Conservation (phyloP, 53 echinoderm and acorn worm species). For the Pentamera pediparva region DNA sequence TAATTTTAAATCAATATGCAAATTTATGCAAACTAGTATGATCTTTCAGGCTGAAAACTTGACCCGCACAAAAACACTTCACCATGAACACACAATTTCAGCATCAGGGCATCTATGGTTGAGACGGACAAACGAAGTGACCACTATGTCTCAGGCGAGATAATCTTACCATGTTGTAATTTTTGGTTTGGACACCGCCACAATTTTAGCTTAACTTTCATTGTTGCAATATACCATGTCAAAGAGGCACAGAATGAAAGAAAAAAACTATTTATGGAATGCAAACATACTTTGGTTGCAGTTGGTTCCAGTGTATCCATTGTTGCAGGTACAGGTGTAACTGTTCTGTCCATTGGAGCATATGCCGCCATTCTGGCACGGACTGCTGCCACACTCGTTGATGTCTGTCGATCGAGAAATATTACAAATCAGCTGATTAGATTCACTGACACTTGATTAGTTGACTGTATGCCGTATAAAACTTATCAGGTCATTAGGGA, state of each 20-base stretch:
- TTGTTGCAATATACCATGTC: neutral
- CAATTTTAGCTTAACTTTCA: neutral
- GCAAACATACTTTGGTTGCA: conserved; percentile 39
- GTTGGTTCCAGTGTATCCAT: conserved; percentile 49
- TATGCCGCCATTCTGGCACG: conserved; percentile 49
- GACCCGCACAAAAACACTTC: too few species aligned
- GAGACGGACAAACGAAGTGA: too few species aligned
- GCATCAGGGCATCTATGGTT: too few species aligned
- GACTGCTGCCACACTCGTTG: conserved; percentile 68
- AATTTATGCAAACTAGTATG: too few species aligned
- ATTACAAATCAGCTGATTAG: neutral
- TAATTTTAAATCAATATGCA: too few species aligned
- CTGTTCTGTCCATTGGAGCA: conserved; percentile 29
- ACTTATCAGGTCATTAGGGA: too few species aligned
- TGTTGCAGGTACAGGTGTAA: conserved; percentile 47
- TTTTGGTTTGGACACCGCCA: too few species aligned
- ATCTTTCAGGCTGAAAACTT: neutral
- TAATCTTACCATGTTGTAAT: too few species aligned
- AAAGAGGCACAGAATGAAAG: neutral
- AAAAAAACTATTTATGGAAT: neutral
- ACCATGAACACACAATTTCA: too few species aligned
- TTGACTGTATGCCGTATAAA: too few species aligned
- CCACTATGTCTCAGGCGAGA: too few species aligned
- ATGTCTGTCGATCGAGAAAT: conserved; percentile 38
- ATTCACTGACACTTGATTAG: too few species aligned